Evolutionary conservation across 2,113 vertebrate species (phyloP).

Genomic region (Dasyurus viverrinus): DNA sequence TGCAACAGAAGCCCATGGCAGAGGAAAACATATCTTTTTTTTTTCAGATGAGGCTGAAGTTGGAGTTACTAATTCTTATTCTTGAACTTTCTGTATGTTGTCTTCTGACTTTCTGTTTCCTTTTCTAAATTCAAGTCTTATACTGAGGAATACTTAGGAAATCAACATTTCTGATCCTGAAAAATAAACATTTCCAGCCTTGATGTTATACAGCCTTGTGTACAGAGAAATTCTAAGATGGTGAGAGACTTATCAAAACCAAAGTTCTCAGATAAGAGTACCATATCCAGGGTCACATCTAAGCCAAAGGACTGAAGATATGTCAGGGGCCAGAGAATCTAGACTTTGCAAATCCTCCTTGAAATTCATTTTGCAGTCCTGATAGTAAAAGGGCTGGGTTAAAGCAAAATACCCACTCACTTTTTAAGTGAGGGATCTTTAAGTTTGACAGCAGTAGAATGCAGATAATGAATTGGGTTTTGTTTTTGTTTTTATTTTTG

Average conservation of each 20-base stretch:
- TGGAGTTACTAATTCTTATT: not conserved
- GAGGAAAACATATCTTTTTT: not conserved
- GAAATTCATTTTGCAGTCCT: not conserved
- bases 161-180: too few relatives aligned
- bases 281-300: not conserved
- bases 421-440: not conserved
- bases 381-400: not conserved
- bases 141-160: not conserved
- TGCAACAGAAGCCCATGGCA: not conserved
- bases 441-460: not conserved
- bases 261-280: not conserved
- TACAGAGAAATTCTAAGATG: not conserved
- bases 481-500: too few relatives aligned
- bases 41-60: not conserved
- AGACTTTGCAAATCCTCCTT: not conserved
- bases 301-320: not conserved
- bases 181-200: not conserved
- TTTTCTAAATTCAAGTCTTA: not conserved
- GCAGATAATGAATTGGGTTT: not conserved
- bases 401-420: not conserved
- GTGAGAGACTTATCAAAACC: not conserved
- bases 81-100: not conserved
- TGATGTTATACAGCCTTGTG: not conserved
- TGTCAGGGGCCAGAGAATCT: not conserved
- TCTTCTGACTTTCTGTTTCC: not conserved